Percentiles rank a stretch among this genome's conserved stretches.
phyloP scores from a whole-genome alignment of 1,140 invertebrate genomes.

The Theocolax elegans region DNA sequence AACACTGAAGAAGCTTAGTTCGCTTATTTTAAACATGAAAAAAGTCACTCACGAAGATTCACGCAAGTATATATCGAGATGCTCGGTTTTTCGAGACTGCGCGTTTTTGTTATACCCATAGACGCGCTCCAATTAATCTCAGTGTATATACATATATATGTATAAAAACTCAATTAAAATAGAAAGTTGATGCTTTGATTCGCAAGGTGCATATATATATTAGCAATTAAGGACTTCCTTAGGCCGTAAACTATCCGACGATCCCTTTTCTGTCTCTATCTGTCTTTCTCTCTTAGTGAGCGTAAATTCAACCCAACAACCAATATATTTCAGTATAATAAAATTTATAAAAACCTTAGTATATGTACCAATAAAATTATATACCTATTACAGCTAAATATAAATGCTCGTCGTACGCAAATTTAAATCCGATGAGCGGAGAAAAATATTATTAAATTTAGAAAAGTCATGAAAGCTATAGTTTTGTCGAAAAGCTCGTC shows the following conservation, averaged over 20 bases:
- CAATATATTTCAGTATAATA: slow-evolving; percentile 8
- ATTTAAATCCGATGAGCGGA: background rate
- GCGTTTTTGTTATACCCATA: too few species aligned
- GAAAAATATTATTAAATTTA: too few species aligned
- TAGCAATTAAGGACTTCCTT: slow-evolving; percentile 30
- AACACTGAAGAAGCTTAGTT: too few species aligned
- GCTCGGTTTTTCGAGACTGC: too few species aligned
- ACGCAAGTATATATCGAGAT: too few species aligned
- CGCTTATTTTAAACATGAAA: too few species aligned
- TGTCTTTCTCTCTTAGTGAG: background rate
- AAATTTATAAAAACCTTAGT: too few species aligned
- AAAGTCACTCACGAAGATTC: too few species aligned
- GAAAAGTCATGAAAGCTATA: too few species aligned
- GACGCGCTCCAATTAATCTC: slow-evolving; percentile 18
- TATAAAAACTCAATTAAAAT: slow-evolving; percentile 37
- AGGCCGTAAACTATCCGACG: background rate
- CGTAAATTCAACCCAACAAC: background rate
- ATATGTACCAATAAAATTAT: too few species aligned
- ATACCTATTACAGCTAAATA: background rate
- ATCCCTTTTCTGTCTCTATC: background rate
- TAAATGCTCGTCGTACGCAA: background rate
- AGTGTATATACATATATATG: too few species aligned
- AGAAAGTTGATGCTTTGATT: slow-evolving; percentile 31
- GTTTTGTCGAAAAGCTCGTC: too few species aligned
- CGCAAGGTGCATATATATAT: background rate